Percentiles rank a stretch among this genome's conserved stretches.
Conservation (phyloP, 2,113 vertebrate species). For the Cairina moschata region DNA sequence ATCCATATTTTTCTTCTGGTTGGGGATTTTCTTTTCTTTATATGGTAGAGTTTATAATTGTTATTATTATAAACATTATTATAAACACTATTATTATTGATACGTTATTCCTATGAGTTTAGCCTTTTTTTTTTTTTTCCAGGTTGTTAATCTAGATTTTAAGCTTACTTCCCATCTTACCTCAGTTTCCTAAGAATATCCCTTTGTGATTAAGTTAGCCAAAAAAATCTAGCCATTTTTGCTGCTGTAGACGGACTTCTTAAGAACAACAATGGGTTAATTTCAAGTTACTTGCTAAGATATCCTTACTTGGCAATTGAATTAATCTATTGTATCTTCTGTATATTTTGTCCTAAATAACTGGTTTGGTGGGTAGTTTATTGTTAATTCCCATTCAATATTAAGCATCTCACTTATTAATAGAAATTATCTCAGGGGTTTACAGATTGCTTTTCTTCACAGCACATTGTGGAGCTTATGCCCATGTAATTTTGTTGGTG, state of each 20-base stretch:
- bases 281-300: neutral
- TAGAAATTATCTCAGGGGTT: neutral
- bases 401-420: neutral
- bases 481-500: neutral
- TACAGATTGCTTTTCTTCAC: neutral
- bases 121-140: neutral
- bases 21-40: neutral
- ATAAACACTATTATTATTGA: neutral
- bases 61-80: fast-evolving
- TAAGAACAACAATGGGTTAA: neutral
- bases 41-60: neutral
- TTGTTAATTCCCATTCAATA: neutral
- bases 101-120: neutral
- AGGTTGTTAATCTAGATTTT: neutral
- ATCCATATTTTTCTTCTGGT: neutral
- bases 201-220: neutral
- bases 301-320: neutral
- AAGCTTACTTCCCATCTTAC: neutral
- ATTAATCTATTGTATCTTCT: neutral
- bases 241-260: neutral
- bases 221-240: neutral
- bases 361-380: neutral
- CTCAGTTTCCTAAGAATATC: neutral
- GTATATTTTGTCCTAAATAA: neutral
- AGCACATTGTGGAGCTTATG: neutral